Conservation (phyloP, 2,113 vertebrate genomes). For the Montifringilla adamsi region DNA sequence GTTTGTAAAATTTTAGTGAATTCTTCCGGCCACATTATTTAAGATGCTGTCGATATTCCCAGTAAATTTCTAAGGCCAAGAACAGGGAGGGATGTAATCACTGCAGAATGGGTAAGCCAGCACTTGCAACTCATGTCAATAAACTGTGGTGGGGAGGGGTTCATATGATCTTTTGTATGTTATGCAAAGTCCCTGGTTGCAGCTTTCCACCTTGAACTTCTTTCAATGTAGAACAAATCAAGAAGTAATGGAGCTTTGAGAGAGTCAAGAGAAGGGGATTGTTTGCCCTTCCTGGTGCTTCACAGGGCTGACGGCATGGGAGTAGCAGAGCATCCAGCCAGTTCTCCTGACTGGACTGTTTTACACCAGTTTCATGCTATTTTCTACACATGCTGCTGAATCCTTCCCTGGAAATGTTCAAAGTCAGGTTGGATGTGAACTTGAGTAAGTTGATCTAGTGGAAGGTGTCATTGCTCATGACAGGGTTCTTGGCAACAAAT, state of each 20-base stretch:
- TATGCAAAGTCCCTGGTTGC: background rate
- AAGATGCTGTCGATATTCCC: background rate
- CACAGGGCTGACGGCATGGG: fast-evolving
- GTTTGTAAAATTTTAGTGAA: background rate
- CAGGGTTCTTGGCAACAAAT: background rate
- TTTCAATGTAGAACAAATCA: background rate
- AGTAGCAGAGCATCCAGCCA: background rate
- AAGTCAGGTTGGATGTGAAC: background rate
- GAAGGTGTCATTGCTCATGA: background rate
- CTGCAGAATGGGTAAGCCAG: background rate
- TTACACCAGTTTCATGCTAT: background rate
- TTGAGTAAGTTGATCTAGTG: background rate
- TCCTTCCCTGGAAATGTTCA: background rate
- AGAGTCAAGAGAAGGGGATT: background rate
- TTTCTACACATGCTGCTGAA: background rate
- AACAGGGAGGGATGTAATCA: background rate
- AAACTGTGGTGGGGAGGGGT: fast-evolving
- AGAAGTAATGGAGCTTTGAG: background rate
- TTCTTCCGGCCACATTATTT: background rate
- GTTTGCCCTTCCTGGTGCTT: background rate
- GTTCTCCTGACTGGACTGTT: background rate
- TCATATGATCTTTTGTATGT: fast-evolving
- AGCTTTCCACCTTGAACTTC: background rate
- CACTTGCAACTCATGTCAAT: background rate
- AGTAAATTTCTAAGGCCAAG: background rate